Evolutionary conservation across 2,888 invertebrate species (phyloP), one percentile per base, ranked within the genome.

Genomic region (Azorinus chamasolen): DNA sequence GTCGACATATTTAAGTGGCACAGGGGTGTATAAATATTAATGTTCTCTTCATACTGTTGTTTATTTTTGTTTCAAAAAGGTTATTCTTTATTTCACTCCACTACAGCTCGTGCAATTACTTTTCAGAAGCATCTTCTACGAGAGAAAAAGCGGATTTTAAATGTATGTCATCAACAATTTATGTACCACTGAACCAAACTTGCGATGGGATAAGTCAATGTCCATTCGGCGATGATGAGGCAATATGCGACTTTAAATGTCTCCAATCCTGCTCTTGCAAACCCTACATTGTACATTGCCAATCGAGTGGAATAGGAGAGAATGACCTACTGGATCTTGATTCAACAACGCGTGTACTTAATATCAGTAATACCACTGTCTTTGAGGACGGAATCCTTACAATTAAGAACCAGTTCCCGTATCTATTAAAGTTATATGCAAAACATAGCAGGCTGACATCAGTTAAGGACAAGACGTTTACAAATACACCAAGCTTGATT

Each of bases 161-260:
- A 32, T 32, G 32, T 10, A 32, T 32, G 4, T 32, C 32, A 10
- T 32, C 32, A 32, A 10, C 4, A 32, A 32, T 32, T 32, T 10
- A 32, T 10, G 10, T 69, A 27, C 54, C 59, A 0, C 22, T 53
- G 1, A 4, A 27, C 16, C 51, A 45, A 53, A 41, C 59, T 5
- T 69, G 68, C 54, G 68, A 69, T 32, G 68, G 61, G 1, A 12
- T 22, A 51, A n/a, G 14, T 10, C 51, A 69, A 16, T 69, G 68
- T 61, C 61, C 61, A 1, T 45, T 22, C 45, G 68, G 54, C 27
- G 68, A 69, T 43, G 68, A 69, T 27, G 68, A 69, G 22, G 41
- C 32, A 4, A 39, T 53, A 5, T 69, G 68, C 46, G 53, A 41
- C 32, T 43, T 69, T 22, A 51, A 24, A 1, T 69, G 68, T 51